A percentile compares a stretch with the other conserved stretches of the same genome.
These are phyloP conservation scores for Lucifuga dentata DNA, from an alignment of 2,113 vertebrate genomes.

Conservation along the genomic window DNA sequence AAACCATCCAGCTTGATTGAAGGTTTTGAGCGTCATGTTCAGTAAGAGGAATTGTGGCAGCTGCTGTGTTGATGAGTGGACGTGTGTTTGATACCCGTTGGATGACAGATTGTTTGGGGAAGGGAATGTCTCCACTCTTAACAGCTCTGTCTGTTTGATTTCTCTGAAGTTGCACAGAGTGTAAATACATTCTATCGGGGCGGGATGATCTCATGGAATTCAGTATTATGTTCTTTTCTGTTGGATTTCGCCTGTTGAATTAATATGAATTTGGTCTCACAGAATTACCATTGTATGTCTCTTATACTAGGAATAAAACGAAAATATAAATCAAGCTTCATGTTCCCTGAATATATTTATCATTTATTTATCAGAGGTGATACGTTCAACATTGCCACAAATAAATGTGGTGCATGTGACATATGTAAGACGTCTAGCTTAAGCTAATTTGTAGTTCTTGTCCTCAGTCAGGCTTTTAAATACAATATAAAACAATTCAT, in stretches of 20 bases:
- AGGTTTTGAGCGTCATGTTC: constrained; percentile 31
- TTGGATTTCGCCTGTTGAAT: constrained; percentile 69
- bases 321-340: constrained; percentile 58
- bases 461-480: too few species aligned
- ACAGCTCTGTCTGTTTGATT: constrained; percentile 66
- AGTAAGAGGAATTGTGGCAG: constrained; percentile 63
- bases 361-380: too few species aligned
- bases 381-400: too few species aligned
- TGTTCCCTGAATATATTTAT: too few species aligned
- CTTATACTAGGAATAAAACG: constrained; percentile 80
- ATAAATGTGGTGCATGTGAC: too few species aligned
- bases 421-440: too few species aligned
- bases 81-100: constrained; percentile 47
- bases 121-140: constrained; percentile 41
- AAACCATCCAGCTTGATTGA: constrained; percentile 36
- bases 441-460: too few species aligned
- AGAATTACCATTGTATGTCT: constrained; percentile 79
- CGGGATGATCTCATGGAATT: constrained; percentile 68
- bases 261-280: constrained; percentile 74
- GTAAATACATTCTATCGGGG: constrained; percentile 76
- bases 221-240: constrained; percentile 59
- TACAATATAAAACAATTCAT: too few species aligned
- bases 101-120: constrained; percentile 60
- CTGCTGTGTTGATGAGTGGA: constrained; percentile 44
- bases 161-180: constrained; percentile 51